A percentile compares a stretch with the other conserved stretches of the same genome.
Evolutionary conservation across 2,113 vertebrate genomes (phyloP).

Genomic region (Cyphomyrus plagiostoma): DNA sequence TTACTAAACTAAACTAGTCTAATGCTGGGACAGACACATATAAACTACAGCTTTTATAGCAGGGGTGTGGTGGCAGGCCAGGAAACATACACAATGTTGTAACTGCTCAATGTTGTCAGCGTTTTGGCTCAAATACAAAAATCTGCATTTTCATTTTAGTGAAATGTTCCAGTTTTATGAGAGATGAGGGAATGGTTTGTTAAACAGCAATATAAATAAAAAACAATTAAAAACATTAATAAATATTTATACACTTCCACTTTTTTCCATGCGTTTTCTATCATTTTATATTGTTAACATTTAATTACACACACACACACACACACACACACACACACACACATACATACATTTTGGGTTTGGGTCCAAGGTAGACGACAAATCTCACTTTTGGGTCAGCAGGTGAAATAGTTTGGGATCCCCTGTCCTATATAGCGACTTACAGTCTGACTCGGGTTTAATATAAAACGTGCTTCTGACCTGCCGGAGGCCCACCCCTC

Average conservation of each 20-base stretch:
- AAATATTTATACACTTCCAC: no score
- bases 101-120: neutral
- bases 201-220: neutral
- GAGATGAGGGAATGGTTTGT: neutral
- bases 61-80: neutral
- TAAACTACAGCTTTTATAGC: neutral
- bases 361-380: no score
- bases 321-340: no score
- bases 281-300: no score
- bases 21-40: neutral
- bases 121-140: neutral
- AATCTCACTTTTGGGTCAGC: no score
- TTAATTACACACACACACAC: no score
- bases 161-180: neutral
- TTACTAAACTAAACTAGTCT: neutral
- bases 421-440: neutral
- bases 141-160: neutral
- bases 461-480: neutral
- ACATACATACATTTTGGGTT: no score
- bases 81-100: neutral
- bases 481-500: neutral
- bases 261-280: no score
- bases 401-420: neutral
- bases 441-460: neutral
- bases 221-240: neutral